Evolutionary conservation across 2,797 vertebrate species (phyloP).

Genomic region (Pangasius macronema): DNA sequence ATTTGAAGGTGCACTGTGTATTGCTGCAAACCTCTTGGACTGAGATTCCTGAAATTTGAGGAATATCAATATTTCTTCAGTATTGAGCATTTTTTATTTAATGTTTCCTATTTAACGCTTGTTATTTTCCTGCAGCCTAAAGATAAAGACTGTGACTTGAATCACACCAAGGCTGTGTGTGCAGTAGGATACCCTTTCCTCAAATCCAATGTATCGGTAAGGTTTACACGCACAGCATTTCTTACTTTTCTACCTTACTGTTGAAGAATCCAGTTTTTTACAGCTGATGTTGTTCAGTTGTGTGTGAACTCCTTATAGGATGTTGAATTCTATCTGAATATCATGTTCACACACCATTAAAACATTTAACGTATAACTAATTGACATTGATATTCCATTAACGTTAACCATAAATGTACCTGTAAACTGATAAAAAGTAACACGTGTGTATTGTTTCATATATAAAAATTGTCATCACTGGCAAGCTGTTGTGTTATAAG

Average conservation of each 20-base stretch:
- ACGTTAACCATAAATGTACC: neutral
- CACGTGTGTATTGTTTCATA: neutral
- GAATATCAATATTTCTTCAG: neutral
- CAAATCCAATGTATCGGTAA: conserved; percentile 77
- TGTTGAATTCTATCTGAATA: neutral
- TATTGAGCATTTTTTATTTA: neutral
- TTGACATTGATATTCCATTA: neutral
- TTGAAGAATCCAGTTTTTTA: neutral
- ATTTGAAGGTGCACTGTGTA: neutral
- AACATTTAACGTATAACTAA: neutral
- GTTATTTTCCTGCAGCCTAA: conserved; percentile 72
- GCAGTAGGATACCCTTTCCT: conserved; percentile 94
- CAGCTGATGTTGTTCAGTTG: neutral
- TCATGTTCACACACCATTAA: neutral
- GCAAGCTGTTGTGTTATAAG: too few species aligned
- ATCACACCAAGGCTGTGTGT: conserved; percentile 81
- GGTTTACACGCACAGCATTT: neutral
- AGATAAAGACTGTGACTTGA: conserved; percentile 80
- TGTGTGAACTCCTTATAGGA: neutral
- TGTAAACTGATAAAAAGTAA: neutral
- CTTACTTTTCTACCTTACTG: neutral
- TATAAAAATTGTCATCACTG: neutral
- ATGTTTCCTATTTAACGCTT: neutral
- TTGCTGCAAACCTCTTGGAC: neutral
- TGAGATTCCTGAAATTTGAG: neutral